Conservation (phyloP, 1,140 invertebrate species). For the Charaxes varanes region DNA sequence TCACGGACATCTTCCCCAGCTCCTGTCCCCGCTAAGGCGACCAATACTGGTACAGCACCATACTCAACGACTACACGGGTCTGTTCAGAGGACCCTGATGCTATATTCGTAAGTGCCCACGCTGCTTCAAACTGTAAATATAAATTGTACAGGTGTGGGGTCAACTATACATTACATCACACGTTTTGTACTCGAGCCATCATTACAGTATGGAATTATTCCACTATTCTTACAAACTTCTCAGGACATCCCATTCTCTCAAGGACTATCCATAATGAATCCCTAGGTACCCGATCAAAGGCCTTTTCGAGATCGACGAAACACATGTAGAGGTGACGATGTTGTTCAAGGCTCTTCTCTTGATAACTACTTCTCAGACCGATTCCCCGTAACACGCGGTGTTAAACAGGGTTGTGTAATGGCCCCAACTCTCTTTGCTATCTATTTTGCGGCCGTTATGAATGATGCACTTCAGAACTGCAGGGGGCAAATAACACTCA, state of each 20-base stretch:
- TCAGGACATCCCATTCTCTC: too few species aligned
- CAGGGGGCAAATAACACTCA: slow-evolving; percentile 10
- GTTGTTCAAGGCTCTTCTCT: too few species aligned
- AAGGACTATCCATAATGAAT: too few species aligned
- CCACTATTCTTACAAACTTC: too few species aligned
- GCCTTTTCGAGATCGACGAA: too few species aligned
- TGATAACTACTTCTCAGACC: slow-evolving; percentile 9
- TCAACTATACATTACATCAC: too few species aligned
- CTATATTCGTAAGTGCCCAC: slow-evolving; percentile 98
- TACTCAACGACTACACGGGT: slow-evolving; percentile 95
- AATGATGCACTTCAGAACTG: background rate
- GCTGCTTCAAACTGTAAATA: slow-evolving; percentile 96
- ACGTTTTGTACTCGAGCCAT: too few species aligned
- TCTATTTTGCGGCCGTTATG: slow-evolving; percentile 13
- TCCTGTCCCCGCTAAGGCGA: slow-evolving; percentile 86
- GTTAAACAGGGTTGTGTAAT: slow-evolving; percentile 15
- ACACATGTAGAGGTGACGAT: too few species aligned
- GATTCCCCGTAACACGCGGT: slow-evolving; percentile 8
- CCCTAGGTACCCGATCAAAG: too few species aligned
- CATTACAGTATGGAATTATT: too few species aligned
- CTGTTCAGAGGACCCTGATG: slow-evolving; percentile 95
- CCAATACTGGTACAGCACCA: slow-evolving; percentile 94
- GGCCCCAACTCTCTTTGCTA: slow-evolving; percentile 7
- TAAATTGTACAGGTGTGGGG: too few species aligned
- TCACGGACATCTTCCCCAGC: slow-evolving; percentile 96